Base-by-base conservation (phyloP, 2,113 vertebrate species). In the Amazona vittata region DNA sequence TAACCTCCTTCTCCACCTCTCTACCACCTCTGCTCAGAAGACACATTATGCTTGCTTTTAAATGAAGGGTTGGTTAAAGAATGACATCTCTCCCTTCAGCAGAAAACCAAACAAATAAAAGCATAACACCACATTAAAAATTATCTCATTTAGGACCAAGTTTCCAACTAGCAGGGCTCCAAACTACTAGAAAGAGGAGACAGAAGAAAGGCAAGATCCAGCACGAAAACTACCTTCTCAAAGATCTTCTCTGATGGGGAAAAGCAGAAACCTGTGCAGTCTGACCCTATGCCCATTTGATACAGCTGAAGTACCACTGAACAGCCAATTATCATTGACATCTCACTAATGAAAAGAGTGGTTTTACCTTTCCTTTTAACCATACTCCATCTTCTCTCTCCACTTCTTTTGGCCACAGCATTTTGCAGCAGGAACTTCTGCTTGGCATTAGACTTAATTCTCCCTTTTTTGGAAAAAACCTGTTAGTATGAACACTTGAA, bases 371-470 rank as follows among this genome's bases (percentile, higher is more conserved):
- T 62, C 20, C 28, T 85, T 74, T 49, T 59, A 91, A 43, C 13
- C 31, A 41, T 17, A 35, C 14, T 49, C 31, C 44, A 57, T 57
- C 50, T 83, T 77, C 28, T 69, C 82, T 63, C 25, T 69, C 75
- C 41, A 21, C 19, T 68, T 89, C 50, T 86, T 81, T 19, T 60
- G 74, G 55, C 28, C 52, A n/a, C 2, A 1, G 14, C 43, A 57
- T 70, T 85, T 63, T 85, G 18, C 85, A 93, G 60, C 46, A 86
- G 62, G 47, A 83, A 43, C 60, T 83, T 83, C 90, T 92, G 43
- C 64, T 86, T 83, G 47, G 55, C 83, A 44, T 22, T 59, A 49
- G 20, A 89, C 84, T 86, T 44, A 63, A 67, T 65, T 64, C 60
- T 65, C 69, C 65, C 31, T 21, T 49, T 89, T 94, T 84, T 81